Conservation (phyloP, 2,797 vertebrate genomes). For the Galago senegalensis region DNA sequence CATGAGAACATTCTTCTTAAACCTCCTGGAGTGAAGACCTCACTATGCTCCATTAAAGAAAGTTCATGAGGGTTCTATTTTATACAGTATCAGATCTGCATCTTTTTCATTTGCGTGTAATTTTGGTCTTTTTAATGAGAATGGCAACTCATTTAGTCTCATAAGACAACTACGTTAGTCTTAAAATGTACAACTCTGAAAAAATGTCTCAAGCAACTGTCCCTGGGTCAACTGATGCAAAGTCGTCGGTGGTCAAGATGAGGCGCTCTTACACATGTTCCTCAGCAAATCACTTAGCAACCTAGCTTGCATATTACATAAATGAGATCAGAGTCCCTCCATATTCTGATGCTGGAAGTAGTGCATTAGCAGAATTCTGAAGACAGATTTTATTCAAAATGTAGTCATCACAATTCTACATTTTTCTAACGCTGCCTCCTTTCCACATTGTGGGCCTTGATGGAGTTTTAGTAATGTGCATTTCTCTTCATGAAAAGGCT, state of each 20-base stretch:
- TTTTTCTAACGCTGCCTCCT: neutral
- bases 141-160: no score
- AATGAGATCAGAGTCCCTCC: neutral
- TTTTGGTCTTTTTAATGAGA: neutral
- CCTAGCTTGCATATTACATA: neutral
- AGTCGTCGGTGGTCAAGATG: neutral
- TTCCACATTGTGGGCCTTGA: neutral
- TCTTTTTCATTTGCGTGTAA: slow-evolving; percentile 3
- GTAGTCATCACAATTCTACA: neutral
- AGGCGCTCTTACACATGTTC: accelerated
- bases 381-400: slow-evolving; percentile 12
- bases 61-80: neutral
- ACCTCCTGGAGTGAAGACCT: neutral
- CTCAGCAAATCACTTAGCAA: neutral
- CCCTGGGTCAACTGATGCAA: neutral
- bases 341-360: neutral
- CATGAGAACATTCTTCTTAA: neutral
- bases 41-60: neutral
- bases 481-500: neutral
- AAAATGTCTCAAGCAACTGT: neutral
- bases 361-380: neutral
- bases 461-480: neutral
- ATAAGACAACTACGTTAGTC: neutral
- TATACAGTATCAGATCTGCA: neutral
- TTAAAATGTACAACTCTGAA: neutral